Evolutionary conservation across 1,140 invertebrate species (phyloP).

Genomic region (Caenorhabditis tropicalis): DNA sequence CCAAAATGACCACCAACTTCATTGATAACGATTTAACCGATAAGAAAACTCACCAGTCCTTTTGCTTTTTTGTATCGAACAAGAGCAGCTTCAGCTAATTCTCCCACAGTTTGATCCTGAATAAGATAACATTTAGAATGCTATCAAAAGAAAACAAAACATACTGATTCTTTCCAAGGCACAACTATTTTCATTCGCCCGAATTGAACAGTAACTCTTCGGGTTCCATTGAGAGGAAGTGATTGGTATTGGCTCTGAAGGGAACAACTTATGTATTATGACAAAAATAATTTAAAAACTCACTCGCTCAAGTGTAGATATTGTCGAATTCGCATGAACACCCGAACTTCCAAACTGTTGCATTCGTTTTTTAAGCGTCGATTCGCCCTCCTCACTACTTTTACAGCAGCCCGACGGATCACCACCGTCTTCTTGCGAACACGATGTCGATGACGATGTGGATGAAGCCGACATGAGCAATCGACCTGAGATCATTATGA

Average conservation of each 20-base stretch:
- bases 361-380: conserved; percentile 34
- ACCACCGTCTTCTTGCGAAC: not conserved
- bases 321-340: not conserved
- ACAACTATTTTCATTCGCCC: conserved; percentile 24
- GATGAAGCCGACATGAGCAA: conserved; percentile 33
- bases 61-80: not conserved
- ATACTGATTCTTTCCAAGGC: not conserved
- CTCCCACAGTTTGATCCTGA: conserved; percentile 13
- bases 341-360: not conserved
- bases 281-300: not conserved
- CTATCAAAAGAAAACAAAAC: not conserved
- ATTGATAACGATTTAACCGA: not conserved
- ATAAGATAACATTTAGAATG: not conserved
- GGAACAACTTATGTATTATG: not conserved
- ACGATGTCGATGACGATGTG: conserved; percentile 15
- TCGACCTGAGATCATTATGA: not conserved
- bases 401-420: not conserved
- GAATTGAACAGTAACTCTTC: conserved; percentile 16
- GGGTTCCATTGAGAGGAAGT: conserved; percentile 12
- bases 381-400: not conserved
- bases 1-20: not conserved
- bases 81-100: conserved; percentile 1
- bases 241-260: conserved; percentile 53
- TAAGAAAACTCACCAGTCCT: not conserved
- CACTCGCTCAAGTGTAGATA: not conserved